Conservation (phyloP, 64 coral and sea anemone genomes). For the Hydrozoanthus tunicans region DNA sequence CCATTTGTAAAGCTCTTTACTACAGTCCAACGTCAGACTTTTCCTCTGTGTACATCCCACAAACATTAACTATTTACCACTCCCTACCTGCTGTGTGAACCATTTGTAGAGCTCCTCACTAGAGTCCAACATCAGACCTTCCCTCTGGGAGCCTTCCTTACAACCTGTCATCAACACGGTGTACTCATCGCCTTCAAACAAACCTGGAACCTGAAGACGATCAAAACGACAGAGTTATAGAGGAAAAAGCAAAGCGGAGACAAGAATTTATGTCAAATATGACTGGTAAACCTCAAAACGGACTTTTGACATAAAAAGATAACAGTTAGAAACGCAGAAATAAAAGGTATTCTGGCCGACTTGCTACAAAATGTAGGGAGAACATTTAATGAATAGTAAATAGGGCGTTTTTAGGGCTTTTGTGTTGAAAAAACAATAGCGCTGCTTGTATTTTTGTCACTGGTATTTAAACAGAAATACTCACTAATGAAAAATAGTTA, state of each 20-base stretch:
- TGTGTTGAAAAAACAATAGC: no score
- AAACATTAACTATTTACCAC: no score
- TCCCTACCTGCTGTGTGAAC: conserved; percentile 31
- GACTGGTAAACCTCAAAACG: no score
- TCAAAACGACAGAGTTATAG: background rate
- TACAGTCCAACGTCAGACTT: conserved; percentile 89
- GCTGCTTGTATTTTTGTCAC: no score
- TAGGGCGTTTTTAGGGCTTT: no score
- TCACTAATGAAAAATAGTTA: no score
- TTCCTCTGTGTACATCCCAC: conserved; percentile 75
- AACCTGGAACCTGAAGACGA: conserved; percentile 82
- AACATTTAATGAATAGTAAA: no score
- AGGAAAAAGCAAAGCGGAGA: background rate
- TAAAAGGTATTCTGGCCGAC: no score
- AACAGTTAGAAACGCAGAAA: no score
- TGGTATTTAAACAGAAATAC: no score
- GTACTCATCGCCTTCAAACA: conserved; percentile 99
- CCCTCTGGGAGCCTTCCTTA: conserved; percentile 96
- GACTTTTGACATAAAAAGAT: no score
- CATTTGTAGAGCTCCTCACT: conserved; percentile 99
- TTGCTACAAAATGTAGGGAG: no score
- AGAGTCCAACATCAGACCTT: conserved; percentile 95
- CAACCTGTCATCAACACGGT: conserved; percentile 97
- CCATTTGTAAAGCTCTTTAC: conserved; percentile 97
- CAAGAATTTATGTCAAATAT: background rate